Conservation (phyloP, 2,888 invertebrate genomes). For the Ennomos fuscantarius region DNA sequence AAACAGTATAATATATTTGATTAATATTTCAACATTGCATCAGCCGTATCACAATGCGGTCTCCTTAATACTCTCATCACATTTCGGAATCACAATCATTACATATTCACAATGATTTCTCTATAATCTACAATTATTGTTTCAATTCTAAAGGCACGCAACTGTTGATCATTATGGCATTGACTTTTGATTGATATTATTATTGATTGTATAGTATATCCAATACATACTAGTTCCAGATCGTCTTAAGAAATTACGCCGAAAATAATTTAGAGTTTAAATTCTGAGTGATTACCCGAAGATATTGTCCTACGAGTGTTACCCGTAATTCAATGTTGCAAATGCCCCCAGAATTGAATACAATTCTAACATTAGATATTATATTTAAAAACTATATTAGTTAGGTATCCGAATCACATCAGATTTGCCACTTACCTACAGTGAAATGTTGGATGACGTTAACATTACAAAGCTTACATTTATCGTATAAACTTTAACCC, state of each 20-base stretch:
- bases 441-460: slow-evolving; percentile 1
- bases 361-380: background rate
- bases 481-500: slow-evolving; percentile 15
- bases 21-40: slow-evolving; percentile 1
- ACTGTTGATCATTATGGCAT: too few species aligned
- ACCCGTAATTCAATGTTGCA: too few species aligned
- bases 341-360: slow-evolving; percentile 11
- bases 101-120: slow-evolving; percentile 16
- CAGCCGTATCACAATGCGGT: slow-evolving; percentile 13
- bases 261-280: too few species aligned
- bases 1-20: slow-evolving; percentile 5
- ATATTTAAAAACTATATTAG: background rate
- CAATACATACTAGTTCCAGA: background rate
- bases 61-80: slow-evolving; percentile 32
- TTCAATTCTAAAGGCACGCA: slow-evolving; percentile 8
- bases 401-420: slow-evolving; percentile 5
- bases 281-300: too few species aligned
- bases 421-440: background rate
- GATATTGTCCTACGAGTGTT: too few species aligned
- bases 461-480: slow-evolving; percentile 28
- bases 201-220: too few species aligned
- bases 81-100: slow-evolving; percentile 26
- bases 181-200: background rate
- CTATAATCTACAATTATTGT: slow-evolving; percentile 6
- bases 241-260: background rate